Evolutionary conservation across 2,888 invertebrate genomes (phyloP).

Genomic region (Epirrita christyi): DNA sequence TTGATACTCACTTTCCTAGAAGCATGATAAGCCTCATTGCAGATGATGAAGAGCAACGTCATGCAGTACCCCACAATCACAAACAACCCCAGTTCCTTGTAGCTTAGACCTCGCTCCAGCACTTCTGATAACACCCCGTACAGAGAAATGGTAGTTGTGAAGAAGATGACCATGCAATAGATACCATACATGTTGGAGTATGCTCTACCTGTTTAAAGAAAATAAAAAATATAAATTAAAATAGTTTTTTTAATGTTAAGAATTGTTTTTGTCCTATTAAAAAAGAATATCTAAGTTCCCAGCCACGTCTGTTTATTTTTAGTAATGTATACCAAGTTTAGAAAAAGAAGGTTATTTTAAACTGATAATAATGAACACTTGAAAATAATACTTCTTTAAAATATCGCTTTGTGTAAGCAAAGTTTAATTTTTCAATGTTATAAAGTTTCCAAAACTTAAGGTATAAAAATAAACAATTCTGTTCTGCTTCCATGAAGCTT

Average conservation of each 20-base stretch:
- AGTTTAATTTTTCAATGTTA: not conserved
- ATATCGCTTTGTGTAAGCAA: not conserved
- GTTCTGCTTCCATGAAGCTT: not conserved
- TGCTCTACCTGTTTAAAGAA: conserved; percentile 77
- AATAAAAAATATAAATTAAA: not conserved
- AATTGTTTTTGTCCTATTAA: too few species aligned
- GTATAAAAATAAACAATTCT: not conserved
- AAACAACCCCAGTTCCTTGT: conserved; percentile 89
- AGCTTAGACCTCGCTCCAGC: conserved; percentile 88
- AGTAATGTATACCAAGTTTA: too few species aligned
- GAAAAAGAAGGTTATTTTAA: not conserved
- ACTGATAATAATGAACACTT: not conserved
- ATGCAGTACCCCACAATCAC: conserved; percentile 89
- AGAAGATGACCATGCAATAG: conserved; percentile 89
- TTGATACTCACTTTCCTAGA: conserved; percentile 84
- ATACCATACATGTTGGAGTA: conserved; percentile 92
- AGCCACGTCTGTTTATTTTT: too few species aligned
- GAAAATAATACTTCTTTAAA: not conserved
- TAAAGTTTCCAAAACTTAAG: not conserved
- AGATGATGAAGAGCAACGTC: conserved; percentile 88
- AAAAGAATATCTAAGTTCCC: too few species aligned
- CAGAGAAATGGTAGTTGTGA: conserved; percentile 89
- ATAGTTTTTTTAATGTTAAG: too few species aligned
- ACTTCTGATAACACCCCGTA: conserved; percentile 90
- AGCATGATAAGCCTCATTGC: conserved; percentile 89